These are phyloP conservation scores for Euthynnus affinis DNA, from an alignment of 2,797 vertebrate species.

Conservation along the genomic window DNA sequence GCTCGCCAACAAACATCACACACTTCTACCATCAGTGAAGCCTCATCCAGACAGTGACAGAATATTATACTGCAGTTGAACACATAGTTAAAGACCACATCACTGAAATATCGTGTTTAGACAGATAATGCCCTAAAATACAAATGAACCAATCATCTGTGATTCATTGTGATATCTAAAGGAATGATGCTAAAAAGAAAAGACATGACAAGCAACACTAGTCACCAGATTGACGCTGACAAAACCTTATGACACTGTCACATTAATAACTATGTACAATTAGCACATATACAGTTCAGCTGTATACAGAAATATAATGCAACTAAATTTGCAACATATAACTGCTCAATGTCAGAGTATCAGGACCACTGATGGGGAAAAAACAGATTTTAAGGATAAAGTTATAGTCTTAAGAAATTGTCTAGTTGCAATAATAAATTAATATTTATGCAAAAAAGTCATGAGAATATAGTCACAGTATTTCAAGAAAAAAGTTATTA, in stretches of 20 bases:
- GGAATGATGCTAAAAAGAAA: constrained; percentile 12
- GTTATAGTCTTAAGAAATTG: neutral
- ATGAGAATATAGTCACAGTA: neutral
- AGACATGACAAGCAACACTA: constrained; percentile 19
- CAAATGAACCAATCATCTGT: constrained; percentile 5
- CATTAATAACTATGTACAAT: constrained; percentile 58
- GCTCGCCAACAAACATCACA: constrained; percentile 9
- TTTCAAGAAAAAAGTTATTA: neutral
- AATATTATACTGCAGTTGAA: neutral
- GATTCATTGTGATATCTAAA: neutral
- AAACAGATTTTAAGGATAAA: neutral
- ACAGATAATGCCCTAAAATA: constrained; percentile 19
- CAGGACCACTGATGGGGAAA: neutral
- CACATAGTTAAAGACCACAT: constrained; percentile 18
- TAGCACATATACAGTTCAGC: constrained; percentile 46
- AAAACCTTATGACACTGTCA: constrained; percentile 33
- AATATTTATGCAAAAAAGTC: neutral
- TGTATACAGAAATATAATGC: constrained; percentile 30
- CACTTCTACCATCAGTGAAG: neutral
- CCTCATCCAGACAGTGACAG: neutral
- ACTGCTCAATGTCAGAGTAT: neutral
- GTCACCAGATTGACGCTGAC: constrained; percentile 22
- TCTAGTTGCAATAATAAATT: neutral
- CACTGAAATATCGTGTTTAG: constrained; percentile 6
- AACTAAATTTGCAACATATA: constrained; percentile 4